Percentiles rank a stretch among this genome's conserved stretches.
phyloP scores from a whole-genome alignment of 2,888 invertebrate genomes.

The Ernsta delagoae region DNA sequence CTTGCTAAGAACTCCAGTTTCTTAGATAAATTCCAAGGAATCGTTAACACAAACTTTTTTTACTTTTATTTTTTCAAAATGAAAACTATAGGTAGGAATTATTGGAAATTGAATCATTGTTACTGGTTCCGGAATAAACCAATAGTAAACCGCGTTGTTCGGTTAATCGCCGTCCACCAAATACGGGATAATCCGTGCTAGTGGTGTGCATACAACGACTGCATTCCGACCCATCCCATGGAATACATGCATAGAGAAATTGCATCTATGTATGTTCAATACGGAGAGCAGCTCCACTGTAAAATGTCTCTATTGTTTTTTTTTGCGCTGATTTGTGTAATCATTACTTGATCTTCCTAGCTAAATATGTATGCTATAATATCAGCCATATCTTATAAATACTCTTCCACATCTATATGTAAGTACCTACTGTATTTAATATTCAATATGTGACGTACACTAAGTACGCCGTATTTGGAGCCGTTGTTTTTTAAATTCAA shows the following conservation, averaged over 20 bases:
- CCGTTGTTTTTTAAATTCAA: conserved; percentile 24
- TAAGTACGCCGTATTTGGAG: conserved; percentile 20
- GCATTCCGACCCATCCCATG: conserved; percentile 57
- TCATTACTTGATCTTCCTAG: background rate
- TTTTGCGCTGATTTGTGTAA: background rate
- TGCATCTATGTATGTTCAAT: conserved; percentile 39
- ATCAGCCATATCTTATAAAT: too few relatives aligned
- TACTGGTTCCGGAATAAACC: conserved; percentile 43
- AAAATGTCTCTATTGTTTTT: background rate
- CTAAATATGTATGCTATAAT: background rate
- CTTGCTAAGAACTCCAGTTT: too few relatives aligned
- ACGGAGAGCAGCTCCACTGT: background rate
- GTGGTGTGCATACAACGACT: conserved; percentile 72
- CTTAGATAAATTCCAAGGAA: too few relatives aligned
- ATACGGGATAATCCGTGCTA: conserved; percentile 79
- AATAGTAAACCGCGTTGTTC: conserved; percentile 4
- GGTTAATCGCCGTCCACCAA: conserved; percentile 71
- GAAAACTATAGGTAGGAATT: background rate
- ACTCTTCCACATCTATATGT: too few relatives aligned
- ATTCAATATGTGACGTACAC: too few relatives aligned
- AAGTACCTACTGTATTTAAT: too few relatives aligned
- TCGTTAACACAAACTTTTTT: too few relatives aligned
- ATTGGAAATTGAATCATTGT: conserved; percentile 60
- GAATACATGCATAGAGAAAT: conserved; percentile 59
- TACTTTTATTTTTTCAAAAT: too few relatives aligned